Base-by-base conservation (phyloP, 2,888 invertebrate species). In the Ecliptopera silaceata region DNA sequence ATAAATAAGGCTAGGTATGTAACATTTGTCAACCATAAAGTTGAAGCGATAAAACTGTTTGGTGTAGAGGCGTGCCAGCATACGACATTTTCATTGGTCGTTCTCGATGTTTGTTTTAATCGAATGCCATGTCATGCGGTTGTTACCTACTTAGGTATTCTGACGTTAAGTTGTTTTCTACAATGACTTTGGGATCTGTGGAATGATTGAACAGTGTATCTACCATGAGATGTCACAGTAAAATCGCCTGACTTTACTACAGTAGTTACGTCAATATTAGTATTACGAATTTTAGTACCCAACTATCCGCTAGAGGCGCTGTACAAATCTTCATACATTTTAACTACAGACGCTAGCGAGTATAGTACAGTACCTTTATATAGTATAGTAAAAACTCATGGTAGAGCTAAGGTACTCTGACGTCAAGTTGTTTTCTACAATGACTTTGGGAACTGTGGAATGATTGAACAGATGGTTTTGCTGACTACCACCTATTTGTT, bases 21-120 rank as follows among this genome's bases (percentile, higher is more conserved):
- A n/a, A n/a, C n/a, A n/a, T 18, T 18, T 39, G 10, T 11, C 1
- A 39, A 18, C 15, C 18, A 17, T 39, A 17, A 17, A 18, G 18
- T 3, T 17, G 8, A 15, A 36, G 10, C 15, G 36, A 36, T 36
- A 36, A 36, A 36, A 15, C 10, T 36, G 6, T 13, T 36, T 36
- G 42, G 3, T 22, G 2, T 12, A 13, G 42, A 42, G 42, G 42
- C 42, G 42, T 42, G 42, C 10, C 22, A 13, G 42, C 5, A 13
- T 22, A 42, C 42, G 42, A 42, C 42, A 6, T 13, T 26, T 13
- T 68, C 61, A 77, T 77, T 78, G 75, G 78, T 65, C 22, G 26
- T 41, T 39, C 10, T 6, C 8, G 2, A 20, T 4, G 34, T 13
- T 4, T 34, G 36, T 15, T 13, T 34, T 26, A n/a, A 26, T 36